phyloP scores from a whole-genome alignment of 2,797 vertebrate genomes.

The Lithobates sylvaticus region DNA sequence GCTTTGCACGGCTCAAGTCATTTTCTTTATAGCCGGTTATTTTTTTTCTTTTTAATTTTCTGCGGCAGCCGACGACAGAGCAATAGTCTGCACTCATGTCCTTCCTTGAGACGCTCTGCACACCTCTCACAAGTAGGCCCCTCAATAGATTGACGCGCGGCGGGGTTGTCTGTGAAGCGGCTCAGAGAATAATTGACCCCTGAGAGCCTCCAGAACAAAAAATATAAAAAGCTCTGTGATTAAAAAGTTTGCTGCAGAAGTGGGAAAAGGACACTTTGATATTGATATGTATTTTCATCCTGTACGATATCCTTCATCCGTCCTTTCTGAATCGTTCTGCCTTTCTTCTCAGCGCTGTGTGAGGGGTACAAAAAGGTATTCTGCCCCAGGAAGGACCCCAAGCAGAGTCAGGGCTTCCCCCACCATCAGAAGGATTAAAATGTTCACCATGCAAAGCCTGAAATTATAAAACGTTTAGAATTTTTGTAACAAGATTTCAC shows the following conservation, averaged over 20 bases:
- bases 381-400: slow-evolving; percentile 8
- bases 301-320: slow-evolving; percentile 33
- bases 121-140: not conserved
- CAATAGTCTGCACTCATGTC: slow-evolving; percentile 20
- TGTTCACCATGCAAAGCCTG: too few species aligned
- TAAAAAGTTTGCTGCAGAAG: slow-evolving; percentile 41
- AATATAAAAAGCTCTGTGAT: slow-evolving; percentile 27
- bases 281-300: slow-evolving; percentile 48
- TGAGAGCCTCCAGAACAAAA: slow-evolving; percentile 29
- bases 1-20: not conserved
- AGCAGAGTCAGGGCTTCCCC: too few species aligned
- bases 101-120: slow-evolving; percentile 23
- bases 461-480: too few species aligned
- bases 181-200: slow-evolving; percentile 39
- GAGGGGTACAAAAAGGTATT: slow-evolving; percentile 1
- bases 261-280: slow-evolving; percentile 37
- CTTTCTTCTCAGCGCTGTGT: slow-evolving; percentile 34
- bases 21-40: not conserved
- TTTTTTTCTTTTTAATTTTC: too few species aligned
- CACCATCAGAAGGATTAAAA: too few species aligned
- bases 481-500: too few species aligned
- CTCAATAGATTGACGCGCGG: slow-evolving; percentile 27
- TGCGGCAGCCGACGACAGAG: not conserved
- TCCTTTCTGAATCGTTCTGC: slow-evolving; percentile 3
- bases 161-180: slow-evolving; percentile 10